Evolutionary conservation across 2,113 vertebrate species (phyloP), one percentile per base, ranked within the genome.

Genomic region (Hippoglossus stenolepis): DNA sequence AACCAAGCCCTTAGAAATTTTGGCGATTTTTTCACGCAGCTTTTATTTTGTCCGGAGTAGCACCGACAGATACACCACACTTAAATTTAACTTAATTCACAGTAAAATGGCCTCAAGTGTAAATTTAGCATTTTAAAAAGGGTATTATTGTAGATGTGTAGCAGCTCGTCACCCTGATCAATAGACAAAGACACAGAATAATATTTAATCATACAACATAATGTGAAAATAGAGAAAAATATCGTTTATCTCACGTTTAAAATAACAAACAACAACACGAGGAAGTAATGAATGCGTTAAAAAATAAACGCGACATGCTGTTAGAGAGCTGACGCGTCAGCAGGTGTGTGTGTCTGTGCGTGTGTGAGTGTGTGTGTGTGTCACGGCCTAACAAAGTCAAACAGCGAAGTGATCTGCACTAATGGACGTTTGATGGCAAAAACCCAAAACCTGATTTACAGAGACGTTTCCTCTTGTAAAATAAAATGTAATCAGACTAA

Each of bases 341-440:
- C 40, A 43, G 40, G 35, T 84, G 57, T n/a, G 20, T 3, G 10
- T 15, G 21, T 31, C 54, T 31, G 21, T 65, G 75, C 57, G 24
- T 62, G 57, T 5, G 24, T 62, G 80, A 62, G 28, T 65, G 24
- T 56, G 49, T 8, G 24, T 62, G 74, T 66, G 59, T 65, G 11
- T 3, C 73, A 54, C 54, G 71, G 80, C 82, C 68, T 83, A 5
- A n/a, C 73, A n/a, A 56, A 4, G 56, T 23, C 15, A 57, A 73
- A 63, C 77, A 79, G 57, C 61, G 24, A 47, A 57, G 13, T 74
- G 43, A 78, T 53, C 12, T 72, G 75, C 73, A 68, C 45, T 68
- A 72, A 78, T 76, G 73, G 73, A 67, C 28, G 2, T 53, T 57
- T 3, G 54, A 65, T 82, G 82, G 84, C 49, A 35, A 53, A 69